Evolutionary conservation across 2,113 vertebrate genomes (phyloP).

Genomic region (Colaptes auratus): DNA sequence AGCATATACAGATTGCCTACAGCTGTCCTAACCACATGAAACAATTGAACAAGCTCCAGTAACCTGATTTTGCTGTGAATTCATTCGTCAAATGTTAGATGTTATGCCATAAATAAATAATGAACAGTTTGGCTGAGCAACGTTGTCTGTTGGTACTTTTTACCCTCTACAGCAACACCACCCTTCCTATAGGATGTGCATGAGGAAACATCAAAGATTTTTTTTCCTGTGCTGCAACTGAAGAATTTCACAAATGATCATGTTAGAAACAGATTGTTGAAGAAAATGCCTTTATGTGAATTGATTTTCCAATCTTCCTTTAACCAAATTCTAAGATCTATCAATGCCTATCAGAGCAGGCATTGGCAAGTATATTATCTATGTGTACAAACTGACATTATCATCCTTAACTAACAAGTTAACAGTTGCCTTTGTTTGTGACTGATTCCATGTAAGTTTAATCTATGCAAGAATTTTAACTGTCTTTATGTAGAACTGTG

Average conservation of each 20-base stretch:
- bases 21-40: constrained; percentile 79
- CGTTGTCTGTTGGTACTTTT: constrained; percentile 24
- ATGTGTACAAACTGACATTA: background rate
- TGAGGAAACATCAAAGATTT: background rate
- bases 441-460: background rate
- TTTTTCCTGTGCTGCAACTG: background rate
- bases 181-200: background rate
- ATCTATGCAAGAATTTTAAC: background rate
- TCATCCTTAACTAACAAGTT: background rate
- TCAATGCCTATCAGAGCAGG: background rate
- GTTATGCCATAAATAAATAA: constrained; percentile 47
- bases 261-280: background rate
- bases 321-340: background rate
- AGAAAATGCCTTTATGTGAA: constrained; percentile 1
- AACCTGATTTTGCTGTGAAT: constrained; percentile 64
- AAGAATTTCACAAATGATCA: background rate
- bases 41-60: constrained; percentile 57
- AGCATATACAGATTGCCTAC: constrained; percentile 68
- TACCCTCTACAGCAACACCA: background rate
- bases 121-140: background rate
- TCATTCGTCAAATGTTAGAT: constrained; percentile 65
- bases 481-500: background rate
- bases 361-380: background rate
- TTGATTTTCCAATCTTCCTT: background rate
- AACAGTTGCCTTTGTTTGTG: background rate